These are phyloP conservation scores for Rhynchopsitta pachyrhyncha DNA, from an alignment of 2,113 vertebrate species.

Conservation along the genomic window DNA sequence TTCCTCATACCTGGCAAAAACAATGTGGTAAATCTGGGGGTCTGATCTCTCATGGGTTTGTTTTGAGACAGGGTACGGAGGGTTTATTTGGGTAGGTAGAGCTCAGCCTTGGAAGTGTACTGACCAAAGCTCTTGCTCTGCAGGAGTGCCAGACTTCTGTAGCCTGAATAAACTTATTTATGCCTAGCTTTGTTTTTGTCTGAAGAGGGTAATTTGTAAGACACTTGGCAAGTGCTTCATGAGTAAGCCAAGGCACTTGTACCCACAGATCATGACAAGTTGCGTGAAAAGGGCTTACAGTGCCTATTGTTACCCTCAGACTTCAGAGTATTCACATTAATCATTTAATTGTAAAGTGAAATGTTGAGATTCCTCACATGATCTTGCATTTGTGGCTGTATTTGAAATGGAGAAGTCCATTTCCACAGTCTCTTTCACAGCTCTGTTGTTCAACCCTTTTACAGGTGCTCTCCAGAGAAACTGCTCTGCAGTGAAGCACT, in stretches of 20 bases:
- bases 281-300: background rate
- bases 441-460: background rate
- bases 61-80: background rate
- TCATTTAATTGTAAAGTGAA: background rate
- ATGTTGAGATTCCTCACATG: background rate
- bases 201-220: background rate
- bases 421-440: background rate
- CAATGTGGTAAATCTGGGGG: background rate
- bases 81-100: background rate
- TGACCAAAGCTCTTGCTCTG: background rate
- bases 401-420: background rate
- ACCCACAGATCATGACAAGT: background rate
- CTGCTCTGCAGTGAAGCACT: background rate
- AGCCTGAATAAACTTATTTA: background rate
- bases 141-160: background rate
- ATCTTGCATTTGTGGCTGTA: background rate
- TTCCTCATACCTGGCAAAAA: background rate
- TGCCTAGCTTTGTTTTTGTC: background rate
- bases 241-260: background rate
- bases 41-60: background rate
- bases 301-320: background rate
- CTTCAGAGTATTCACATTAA: background rate
- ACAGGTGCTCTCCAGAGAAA: background rate
- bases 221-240: background rate
- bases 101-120: background rate